A percentile compares a stretch with the other conserved stretches of the same genome.
phyloP scores from a whole-genome alignment of 2,797 vertebrate species.

The Neostethus bicornis region DNA sequence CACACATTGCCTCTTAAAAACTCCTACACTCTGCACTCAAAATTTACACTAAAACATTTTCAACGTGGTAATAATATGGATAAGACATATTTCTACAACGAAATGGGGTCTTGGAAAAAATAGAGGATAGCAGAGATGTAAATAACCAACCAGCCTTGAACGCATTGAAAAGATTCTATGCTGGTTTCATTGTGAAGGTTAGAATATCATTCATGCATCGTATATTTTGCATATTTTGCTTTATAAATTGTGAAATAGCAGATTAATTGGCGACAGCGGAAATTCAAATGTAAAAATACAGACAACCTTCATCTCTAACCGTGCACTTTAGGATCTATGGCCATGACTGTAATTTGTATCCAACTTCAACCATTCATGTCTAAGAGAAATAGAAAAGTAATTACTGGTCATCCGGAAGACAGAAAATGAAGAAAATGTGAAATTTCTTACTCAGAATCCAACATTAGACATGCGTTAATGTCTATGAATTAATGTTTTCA shows the following conservation, averaged over 20 bases:
- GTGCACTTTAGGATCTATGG: no score
- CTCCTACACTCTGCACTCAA: not conserved
- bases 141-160: not conserved
- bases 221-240: not conserved
- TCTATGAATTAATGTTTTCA: no score
- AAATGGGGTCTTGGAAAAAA: no score
- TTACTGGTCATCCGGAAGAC: no score
- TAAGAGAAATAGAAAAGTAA: no score
- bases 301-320: no score
- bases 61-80: not conserved
- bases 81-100: not conserved
- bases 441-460: no score
- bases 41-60: not conserved
- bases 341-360: no score
- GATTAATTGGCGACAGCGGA: not conserved
- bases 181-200: not conserved
- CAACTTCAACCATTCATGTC: no score
- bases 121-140: not conserved
- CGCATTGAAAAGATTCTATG: not conserved
- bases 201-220: not conserved
- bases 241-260: not conserved
- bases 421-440: no score
- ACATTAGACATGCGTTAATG: no score
- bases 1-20: constrained; percentile 12
- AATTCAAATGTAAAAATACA: not conserved